These are phyloP conservation scores for Ypsolopha sequella DNA, from an alignment of 2,888 invertebrate species.

Conservation along the genomic window DNA sequence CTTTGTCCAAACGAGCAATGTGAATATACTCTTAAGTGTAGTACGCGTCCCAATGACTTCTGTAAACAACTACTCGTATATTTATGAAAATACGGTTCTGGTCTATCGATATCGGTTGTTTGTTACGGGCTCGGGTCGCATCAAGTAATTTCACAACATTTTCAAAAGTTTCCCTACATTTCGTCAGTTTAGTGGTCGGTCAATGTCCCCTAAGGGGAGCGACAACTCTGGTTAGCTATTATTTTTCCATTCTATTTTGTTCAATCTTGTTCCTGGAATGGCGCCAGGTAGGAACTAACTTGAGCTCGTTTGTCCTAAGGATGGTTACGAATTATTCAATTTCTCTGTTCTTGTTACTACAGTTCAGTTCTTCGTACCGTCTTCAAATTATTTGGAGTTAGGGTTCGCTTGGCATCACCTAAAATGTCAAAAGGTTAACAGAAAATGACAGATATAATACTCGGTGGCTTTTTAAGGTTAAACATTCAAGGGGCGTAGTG, in stretches of 20 bases:
- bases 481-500: slow-evolving; percentile 38
- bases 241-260: not conserved
- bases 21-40: too few relatives aligned
- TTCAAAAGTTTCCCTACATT: slow-evolving; percentile 3
- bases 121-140: too few relatives aligned
- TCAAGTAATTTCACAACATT: too few relatives aligned
- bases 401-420: too few relatives aligned
- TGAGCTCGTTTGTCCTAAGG: not conserved
- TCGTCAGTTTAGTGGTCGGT: slow-evolving; percentile 5
- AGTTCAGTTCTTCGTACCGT: not conserved
- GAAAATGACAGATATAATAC: slow-evolving; percentile 25
- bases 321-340: not conserved
- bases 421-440: slow-evolving; percentile 23
- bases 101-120: too few relatives aligned
- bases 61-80: too few relatives aligned
- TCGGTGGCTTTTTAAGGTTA: slow-evolving; percentile 44
- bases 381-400: not conserved
- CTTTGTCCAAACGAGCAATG: too few relatives aligned
- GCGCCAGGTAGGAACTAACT: not conserved
- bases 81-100: too few relatives aligned
- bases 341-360: not conserved
- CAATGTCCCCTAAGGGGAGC: not conserved
- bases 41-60: too few relatives aligned
- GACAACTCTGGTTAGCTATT: not conserved
- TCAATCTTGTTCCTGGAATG: not conserved